phyloP scores from a whole-genome alignment of 2,797 vertebrate genomes.

The Luscinia luscinia region DNA sequence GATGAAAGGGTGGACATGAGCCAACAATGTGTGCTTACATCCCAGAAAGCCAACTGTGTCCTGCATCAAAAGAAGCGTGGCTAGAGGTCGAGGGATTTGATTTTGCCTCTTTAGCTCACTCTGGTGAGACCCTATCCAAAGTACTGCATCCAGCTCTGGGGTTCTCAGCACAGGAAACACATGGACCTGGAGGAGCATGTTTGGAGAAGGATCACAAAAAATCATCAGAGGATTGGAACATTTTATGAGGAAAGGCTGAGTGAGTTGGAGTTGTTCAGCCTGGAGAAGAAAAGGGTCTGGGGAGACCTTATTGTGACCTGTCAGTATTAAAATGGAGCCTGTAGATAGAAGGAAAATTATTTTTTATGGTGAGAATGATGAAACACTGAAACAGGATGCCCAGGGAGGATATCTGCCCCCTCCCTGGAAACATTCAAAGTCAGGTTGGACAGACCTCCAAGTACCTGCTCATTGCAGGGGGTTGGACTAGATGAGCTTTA shows the following conservation, averaged over 20 bases:
- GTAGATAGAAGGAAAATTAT: neutral
- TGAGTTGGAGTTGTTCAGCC: neutral
- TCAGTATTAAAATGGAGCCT: neutral
- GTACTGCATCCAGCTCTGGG: neutral
- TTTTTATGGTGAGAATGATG: neutral
- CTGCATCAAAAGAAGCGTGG: neutral
- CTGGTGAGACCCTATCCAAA: neutral
- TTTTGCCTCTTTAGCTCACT: neutral
- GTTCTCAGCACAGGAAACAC: too few relatives aligned
- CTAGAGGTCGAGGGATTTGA: rapidly evolving
- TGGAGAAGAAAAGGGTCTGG: neutral
- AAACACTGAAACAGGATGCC: neutral
- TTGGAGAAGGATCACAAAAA: neutral
- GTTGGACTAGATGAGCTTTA: neutral
- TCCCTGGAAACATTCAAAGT: neutral
- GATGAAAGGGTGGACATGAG: neutral
- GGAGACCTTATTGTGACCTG: neutral
- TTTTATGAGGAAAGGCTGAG: neutral
- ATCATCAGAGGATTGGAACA: neutral
- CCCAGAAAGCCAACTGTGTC: neutral
- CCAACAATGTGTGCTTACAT: neutral
- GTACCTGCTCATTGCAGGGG: neutral
- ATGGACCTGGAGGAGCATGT: neutral
- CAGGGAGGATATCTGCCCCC: neutral
- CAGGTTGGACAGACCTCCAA: neutral